Evolutionary conservation across 2,113 vertebrate genomes (phyloP).

Genomic region (Orycteropus afer): DNA sequence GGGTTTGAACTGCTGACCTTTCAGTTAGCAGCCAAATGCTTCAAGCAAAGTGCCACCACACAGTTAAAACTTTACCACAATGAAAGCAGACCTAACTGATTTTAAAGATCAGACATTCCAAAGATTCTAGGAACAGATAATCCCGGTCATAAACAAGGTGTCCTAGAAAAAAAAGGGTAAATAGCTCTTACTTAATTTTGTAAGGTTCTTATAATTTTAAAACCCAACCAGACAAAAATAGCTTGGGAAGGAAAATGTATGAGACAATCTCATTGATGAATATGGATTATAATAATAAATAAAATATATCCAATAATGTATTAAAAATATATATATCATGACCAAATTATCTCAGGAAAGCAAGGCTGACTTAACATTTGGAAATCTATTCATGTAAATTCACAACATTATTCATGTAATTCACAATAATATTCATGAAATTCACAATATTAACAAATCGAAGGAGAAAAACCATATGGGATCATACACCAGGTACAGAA

Average conservation of each 20-base stretch:
- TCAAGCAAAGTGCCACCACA: no score
- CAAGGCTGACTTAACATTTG: constrained; percentile 13
- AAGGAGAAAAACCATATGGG: neutral
- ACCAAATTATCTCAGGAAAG: neutral
- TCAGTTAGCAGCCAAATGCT: no score
- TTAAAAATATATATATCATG: no score
- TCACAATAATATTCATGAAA: no score
- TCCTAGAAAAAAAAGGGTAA: neutral
- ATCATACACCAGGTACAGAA: neutral
- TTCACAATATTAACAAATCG: neutral
- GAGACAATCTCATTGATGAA: neutral
- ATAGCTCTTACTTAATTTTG: neutral
- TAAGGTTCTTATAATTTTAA: neutral
- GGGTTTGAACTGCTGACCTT: no score
- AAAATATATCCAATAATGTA: neutral
- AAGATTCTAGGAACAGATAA: constrained; percentile 56
- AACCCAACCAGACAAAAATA: neutral
- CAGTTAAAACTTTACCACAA: constrained; percentile 24
- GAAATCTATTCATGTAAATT: neutral
- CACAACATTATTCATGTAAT: no score
- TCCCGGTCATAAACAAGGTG: constrained; percentile 14
- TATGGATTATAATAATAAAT: constrained; percentile 18
- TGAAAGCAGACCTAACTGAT: constrained; percentile 1
- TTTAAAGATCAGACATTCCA: constrained; percentile 51
- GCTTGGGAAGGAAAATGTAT: neutral